A percentile compares a stretch with the other conserved stretches of the same genome.
These are phyloP conservation scores for Diplosoma virens DNA, from an alignment of 23 tunicate species.

Conservation along the genomic window DNA sequence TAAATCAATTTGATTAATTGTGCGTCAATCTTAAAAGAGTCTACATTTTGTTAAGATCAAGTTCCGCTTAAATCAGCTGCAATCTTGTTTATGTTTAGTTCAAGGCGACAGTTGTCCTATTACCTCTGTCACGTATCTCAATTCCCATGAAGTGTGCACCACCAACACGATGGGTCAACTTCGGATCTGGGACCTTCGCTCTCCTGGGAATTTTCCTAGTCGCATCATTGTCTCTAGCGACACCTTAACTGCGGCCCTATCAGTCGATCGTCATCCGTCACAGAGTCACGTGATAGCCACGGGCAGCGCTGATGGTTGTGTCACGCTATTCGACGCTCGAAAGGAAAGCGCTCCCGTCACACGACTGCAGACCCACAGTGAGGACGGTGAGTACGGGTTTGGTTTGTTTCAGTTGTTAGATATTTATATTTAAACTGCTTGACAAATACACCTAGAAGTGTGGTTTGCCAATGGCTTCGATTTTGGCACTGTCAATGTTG, in stretches of 20 bases:
- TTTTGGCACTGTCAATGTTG: too few species aligned
- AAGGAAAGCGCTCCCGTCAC: slow-evolving; percentile 69
- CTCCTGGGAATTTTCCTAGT: slow-evolving; percentile 41
- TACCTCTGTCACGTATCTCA: slow-evolving; percentile 45
- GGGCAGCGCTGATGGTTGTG: slow-evolving; percentile 87
- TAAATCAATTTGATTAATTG: too few species aligned
- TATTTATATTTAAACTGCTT: too few species aligned
- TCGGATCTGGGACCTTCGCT: slow-evolving; percentile 62
- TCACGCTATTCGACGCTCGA: slow-evolving; percentile 68
- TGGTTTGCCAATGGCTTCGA: too few species aligned
- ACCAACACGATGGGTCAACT: slow-evolving; percentile 78
- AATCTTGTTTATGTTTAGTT: slow-evolving; percentile 6
- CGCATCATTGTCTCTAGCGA: slow-evolving; percentile 68
- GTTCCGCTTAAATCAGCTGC: too few species aligned
- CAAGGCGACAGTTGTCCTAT: slow-evolving; percentile 75
- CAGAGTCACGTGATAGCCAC: slow-evolving; percentile 74
- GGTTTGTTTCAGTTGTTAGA: too few species aligned
- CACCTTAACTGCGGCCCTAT: slow-evolving; percentile 29
- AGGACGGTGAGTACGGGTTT: slow-evolving; percentile 78
- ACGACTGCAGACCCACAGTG: slow-evolving; percentile 68
- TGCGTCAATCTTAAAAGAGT: too few species aligned
- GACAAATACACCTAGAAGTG: too few species aligned
- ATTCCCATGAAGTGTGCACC: slow-evolving; percentile 42
- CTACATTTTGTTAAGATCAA: too few species aligned
- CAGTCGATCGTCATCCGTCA: slow-evolving; percentile 72